Evolutionary conservation across 2,888 invertebrate genomes (phyloP), one percentile per base, ranked within the genome.

Genomic region (Tenthredo distinguenda): DNA sequence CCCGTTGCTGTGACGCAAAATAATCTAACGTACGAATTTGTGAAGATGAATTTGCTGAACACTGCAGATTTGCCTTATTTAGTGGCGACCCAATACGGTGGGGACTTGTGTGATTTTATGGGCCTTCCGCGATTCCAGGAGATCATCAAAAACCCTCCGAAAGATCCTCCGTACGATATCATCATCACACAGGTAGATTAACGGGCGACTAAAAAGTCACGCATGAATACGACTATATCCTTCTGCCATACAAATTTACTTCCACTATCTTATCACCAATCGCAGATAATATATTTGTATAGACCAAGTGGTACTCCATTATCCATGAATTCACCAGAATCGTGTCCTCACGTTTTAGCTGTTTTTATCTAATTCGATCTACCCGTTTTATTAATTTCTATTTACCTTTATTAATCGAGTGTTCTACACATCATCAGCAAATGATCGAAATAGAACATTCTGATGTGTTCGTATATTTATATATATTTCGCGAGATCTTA

Each of bases 31-130:
- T 58, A n/a, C 15, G 62, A 81, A 21, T 58, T 40, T 40, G 26
- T 37, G 12, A 34, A 79, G 34, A n/a, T 10, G 15, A 1, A 6
- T 43, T 18, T 43, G 2, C 1, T 3, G 34, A 26, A 43, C 40
- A 3, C n/a, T 9, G 43, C 12, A 47, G 18, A 21, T 10, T 2
- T 43, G 43, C n/a, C 37, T 43, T 10, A 34, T 43, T 31, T 50
- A n/a, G 1, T 74, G 7, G 84, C 71, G 47, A 55, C 2, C 1
- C 1, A 34, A 15, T 21, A 0, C 12, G 47, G 71, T 10, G 65
- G 43, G 7, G 71, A 83, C 7, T 74, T 90, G 5, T 90, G 90
- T 85, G 87, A 88, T 47, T 86, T 89, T 7, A 7, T 91, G n/a
- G 43, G 10, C 0, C 68, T 72, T 0, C 88, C 88, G 18, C 82